These are phyloP conservation scores for Brachyptera risi DNA, from an alignment of 2,888 invertebrate species.

Conservation along the genomic window DNA sequence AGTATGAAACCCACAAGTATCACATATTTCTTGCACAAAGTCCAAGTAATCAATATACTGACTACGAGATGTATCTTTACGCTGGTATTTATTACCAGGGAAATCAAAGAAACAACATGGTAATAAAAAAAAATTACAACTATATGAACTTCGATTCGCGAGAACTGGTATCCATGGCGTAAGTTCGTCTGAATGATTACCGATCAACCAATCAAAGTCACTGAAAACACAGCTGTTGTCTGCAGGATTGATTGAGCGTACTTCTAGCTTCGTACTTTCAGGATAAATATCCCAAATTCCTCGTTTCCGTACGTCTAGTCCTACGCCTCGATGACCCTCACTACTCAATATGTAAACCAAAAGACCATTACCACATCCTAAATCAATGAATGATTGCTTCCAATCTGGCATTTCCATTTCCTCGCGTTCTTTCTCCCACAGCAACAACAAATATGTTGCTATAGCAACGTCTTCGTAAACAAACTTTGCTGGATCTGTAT, in stretches of 20 bases:
- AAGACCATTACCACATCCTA: conserved; percentile 97
- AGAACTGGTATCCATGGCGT: conserved; percentile 98
- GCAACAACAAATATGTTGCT: conserved; percentile 74
- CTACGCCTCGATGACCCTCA: conserved; percentile 79
- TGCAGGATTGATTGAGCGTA: conserved; percentile 65
- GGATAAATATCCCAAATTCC: conserved; percentile 86
- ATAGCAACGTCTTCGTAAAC: conserved; percentile 97
- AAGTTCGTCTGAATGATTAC: conserved; percentile 98
- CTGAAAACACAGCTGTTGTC: conserved; percentile 62
- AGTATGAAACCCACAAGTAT: conserved; percentile 69
- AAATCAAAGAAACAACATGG: conserved; percentile 96
- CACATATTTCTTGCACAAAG: conserved; percentile 58
- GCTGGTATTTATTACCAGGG: conserved; percentile 76
- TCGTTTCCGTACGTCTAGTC: conserved; percentile 79
- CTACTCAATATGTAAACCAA: conserved; percentile 78
- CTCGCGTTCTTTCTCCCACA: conserved; percentile 65
- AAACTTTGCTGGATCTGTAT: conserved; percentile 90
- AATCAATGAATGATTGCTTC: conserved; percentile 74
- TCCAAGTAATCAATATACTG: conserved; percentile 72
- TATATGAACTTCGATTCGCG: conserved; percentile 70
- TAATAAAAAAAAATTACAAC: conserved; percentile 79
- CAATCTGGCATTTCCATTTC: conserved; percentile 41
- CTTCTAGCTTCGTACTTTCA: conserved; percentile 58
- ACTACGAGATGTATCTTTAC: conserved; percentile 64
- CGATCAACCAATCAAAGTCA: conserved; percentile 89